These are phyloP conservation scores for Petrolisthes cinctipes DNA, from an alignment of 2,888 invertebrate genomes.

Conservation along the genomic window DNA sequence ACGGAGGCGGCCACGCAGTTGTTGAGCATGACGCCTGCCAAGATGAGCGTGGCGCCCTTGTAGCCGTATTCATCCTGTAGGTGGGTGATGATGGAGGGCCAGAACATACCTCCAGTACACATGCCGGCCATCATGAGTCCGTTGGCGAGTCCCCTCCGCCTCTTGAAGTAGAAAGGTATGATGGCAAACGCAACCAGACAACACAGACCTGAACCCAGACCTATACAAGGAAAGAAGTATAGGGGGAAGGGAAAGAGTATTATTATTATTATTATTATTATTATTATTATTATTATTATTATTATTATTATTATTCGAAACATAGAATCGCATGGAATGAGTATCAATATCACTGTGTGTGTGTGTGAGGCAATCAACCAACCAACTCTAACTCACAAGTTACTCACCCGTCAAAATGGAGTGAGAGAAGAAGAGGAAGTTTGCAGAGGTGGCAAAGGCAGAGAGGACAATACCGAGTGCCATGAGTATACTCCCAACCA, in stretches of 20 bases:
- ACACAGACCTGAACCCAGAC: constrained; percentile 1
- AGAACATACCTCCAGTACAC: constrained; percentile 60
- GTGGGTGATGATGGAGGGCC: constrained; percentile 55
- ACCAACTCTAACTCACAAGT: too few relatives aligned
- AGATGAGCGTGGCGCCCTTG: constrained; percentile 76
- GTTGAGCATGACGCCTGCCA: constrained; percentile 79
- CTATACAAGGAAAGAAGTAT: too few relatives aligned
- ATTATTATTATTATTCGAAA: not conserved
- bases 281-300: not conserved
- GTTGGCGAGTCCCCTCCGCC: constrained; percentile 64
- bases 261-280: not conserved
- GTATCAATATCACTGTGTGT: too few relatives aligned
- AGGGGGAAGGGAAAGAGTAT: not conserved
- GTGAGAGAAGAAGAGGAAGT: not conserved
- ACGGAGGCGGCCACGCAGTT: constrained; percentile 78
- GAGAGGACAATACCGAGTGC: not conserved
- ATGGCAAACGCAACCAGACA: constrained; percentile 53
- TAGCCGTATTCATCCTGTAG: constrained; percentile 42
- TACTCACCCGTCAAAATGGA: not conserved
- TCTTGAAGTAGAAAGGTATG: constrained; percentile 63
- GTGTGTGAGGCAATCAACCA: too few relatives aligned
- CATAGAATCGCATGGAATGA: too few relatives aligned
- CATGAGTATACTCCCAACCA: not conserved
- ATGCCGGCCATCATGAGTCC: constrained; percentile 65
- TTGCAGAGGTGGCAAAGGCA: not conserved